Conservation (phyloP, 2,797 vertebrate genomes). For the Phrynocephalus vlangalii region DNA sequence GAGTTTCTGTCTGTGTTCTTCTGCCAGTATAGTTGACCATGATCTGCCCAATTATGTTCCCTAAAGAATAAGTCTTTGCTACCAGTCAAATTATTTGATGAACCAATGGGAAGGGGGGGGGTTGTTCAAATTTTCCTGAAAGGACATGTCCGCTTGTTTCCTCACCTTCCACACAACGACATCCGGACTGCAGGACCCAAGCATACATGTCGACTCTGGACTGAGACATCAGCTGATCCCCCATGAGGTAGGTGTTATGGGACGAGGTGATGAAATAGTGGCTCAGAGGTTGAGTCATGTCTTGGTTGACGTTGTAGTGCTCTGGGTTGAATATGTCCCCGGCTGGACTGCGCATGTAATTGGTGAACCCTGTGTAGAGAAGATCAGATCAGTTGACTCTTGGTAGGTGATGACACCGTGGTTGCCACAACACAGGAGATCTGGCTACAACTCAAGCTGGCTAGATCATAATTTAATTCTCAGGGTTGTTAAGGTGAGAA, state of each 20-base stretch:
- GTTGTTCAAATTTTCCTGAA: too few species aligned
- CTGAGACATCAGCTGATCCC: constrained; percentile 98
- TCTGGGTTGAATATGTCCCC: constrained; percentile 96
- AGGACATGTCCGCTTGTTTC: too few species aligned
- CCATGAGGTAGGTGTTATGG: constrained; percentile 98
- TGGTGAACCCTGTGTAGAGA: constrained; percentile 88
- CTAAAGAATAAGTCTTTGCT: too few species aligned
- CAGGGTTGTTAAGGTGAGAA: background rate
- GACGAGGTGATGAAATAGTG: constrained; percentile 98
- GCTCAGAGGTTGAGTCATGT: constrained; percentile 92
- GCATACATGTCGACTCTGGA: constrained; percentile 98
- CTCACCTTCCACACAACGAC: constrained; percentile 95
- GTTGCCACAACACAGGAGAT: too few species aligned
- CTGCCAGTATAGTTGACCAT: too few species aligned
- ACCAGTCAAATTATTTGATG: too few species aligned
- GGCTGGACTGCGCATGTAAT: constrained; percentile 92
- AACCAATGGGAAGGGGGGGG: too few species aligned
- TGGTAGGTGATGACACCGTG: too few species aligned
- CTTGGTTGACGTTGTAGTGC: constrained; percentile 90
- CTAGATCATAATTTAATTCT: background rate
- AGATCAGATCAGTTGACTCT: background rate
- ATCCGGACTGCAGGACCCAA: constrained; percentile 96
- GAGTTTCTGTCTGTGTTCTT: too few species aligned
- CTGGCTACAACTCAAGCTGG: too few species aligned
- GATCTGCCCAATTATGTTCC: too few species aligned